phyloP scores from a whole-genome alignment of 2,797 vertebrate genomes.

The Oreonectes daqikongensis region DNA sequence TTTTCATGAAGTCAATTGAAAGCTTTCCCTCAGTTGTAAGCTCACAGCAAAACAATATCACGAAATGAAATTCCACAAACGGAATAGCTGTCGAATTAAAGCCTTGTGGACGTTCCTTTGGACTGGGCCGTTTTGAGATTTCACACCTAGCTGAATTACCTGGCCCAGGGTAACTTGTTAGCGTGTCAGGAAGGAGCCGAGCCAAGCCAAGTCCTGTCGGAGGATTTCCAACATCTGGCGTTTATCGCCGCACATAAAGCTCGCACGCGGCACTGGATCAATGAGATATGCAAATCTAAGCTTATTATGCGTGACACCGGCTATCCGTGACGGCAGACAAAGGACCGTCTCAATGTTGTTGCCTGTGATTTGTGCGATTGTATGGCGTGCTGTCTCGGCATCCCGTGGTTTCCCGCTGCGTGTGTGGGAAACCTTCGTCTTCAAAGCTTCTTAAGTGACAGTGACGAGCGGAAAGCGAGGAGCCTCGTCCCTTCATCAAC shows the following conservation, averaged over 20 bases:
- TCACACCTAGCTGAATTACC: constrained; percentile 69
- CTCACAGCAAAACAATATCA: constrained; percentile 34
- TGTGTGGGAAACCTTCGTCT: constrained; percentile 62
- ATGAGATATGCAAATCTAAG: constrained; percentile 53
- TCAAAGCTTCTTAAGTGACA: constrained; percentile 70
- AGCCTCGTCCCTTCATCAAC: constrained; percentile 60
- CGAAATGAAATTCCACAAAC: constrained; percentile 26
- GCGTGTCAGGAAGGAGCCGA: constrained; percentile 61
- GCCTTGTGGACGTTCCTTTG: constrained; percentile 33
- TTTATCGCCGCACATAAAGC: constrained; percentile 57
- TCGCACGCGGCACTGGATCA: constrained; percentile 35
- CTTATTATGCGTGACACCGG: constrained; percentile 33
- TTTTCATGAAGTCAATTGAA: constrained; percentile 33
- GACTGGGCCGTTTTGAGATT: constrained; percentile 64
- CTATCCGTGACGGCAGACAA: constrained; percentile 31
- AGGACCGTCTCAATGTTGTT: constrained; percentile 16
- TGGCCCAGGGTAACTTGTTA: constrained; percentile 66
- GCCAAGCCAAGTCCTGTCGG: constrained; percentile 60
- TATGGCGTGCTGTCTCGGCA: constrained; percentile 18
- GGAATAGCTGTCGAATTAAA: constrained; percentile 39
- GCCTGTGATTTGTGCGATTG: constrained; percentile 33
- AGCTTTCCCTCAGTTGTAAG: constrained; percentile 29
- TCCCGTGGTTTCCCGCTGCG: constrained; percentile 20
- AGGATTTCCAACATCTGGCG: constrained; percentile 59
- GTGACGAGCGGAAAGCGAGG: constrained; percentile 69